A percentile compares a stretch with the other conserved stretches of the same genome.
phyloP scores from a whole-genome alignment of 2,797 vertebrate species.

The Apogon talboti region DNA sequence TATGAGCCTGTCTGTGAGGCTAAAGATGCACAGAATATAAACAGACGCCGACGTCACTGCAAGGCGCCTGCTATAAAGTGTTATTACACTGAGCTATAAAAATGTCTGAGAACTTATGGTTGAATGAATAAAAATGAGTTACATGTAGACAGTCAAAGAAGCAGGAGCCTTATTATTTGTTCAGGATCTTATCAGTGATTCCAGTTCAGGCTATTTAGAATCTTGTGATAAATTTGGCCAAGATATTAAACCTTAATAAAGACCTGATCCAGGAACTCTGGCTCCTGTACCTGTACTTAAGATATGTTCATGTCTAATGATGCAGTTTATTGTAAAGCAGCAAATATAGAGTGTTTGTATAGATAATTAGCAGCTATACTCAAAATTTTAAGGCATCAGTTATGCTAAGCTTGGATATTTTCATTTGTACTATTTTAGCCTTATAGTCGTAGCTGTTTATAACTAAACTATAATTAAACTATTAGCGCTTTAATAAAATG shows the following conservation, averaged over 20 bases:
- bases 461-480: too few species aligned
- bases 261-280: constrained; percentile 2
- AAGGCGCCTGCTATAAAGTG: constrained; percentile 55
- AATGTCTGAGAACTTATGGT: constrained; percentile 48
- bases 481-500: too few species aligned
- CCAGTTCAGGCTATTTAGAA: constrained; percentile 23
- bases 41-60: constrained; percentile 37
- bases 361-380: too few species aligned
- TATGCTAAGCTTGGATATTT: too few species aligned
- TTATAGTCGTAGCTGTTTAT: too few species aligned
- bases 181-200: constrained; percentile 13
- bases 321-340: too few species aligned
- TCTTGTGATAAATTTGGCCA: not conserved
- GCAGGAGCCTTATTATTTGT: constrained; percentile 26
- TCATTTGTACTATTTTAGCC: too few species aligned
- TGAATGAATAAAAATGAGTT: constrained; percentile 51
- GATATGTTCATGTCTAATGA: too few species aligned
- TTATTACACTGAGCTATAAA: constrained; percentile 60
- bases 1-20: constrained; percentile 27
- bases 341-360: too few species aligned
- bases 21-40: constrained; percentile 42
- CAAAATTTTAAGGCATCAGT: too few species aligned
- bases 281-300: too few species aligned
- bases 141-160: constrained; percentile 31
- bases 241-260: constrained; percentile 1